phyloP scores from a whole-genome alignment of 2,113 vertebrate genomes.

The Callionymus lyra region DNA sequence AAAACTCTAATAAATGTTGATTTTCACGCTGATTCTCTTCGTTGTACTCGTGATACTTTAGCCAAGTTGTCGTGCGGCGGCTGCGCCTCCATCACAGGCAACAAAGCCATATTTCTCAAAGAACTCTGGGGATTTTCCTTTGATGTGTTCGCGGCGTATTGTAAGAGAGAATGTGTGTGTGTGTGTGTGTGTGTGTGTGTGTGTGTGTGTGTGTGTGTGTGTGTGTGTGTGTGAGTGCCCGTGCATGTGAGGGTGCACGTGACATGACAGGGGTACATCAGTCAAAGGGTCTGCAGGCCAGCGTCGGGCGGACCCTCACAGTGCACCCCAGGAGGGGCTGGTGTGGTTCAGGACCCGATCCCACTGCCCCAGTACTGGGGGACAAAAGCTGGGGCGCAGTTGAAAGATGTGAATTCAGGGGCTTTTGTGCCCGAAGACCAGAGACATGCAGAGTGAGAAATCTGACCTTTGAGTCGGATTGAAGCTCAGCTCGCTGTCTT shows the following conservation, averaged over 20 bases:
- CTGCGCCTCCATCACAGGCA: conserved; percentile 49
- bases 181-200: conserved; percentile 54
- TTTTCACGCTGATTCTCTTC: too few species aligned
- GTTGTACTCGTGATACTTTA: too few species aligned
- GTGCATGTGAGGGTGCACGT: conserved; percentile 40
- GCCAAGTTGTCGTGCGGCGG: too few species aligned
- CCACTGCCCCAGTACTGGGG: conserved; percentile 49
- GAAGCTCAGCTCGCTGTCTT: conserved; percentile 65
- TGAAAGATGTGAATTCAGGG: conserved; percentile 75
- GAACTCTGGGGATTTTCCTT: conserved; percentile 61
- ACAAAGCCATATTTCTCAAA: conserved; percentile 60
- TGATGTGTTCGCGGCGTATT: conserved; percentile 67
- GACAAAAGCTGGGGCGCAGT: conserved; percentile 67
- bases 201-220: conserved; percentile 33
- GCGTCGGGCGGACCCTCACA: conserved; percentile 71
- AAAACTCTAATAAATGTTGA: too few species aligned
- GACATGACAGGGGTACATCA: conserved; percentile 72
- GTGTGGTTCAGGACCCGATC: conserved; percentile 67
- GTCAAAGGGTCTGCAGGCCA: conserved; percentile 69
- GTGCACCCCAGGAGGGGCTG: conserved; percentile 69
- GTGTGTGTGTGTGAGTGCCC: conserved; percentile 41
- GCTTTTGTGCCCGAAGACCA: conserved; percentile 61
- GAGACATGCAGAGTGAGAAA: conserved; percentile 60
- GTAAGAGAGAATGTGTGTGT: conserved; percentile 62
- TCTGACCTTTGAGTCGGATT: conserved; percentile 63